Base-by-base conservation (phyloP, 2,113 vertebrate species). In the Eira barbara region DNA sequence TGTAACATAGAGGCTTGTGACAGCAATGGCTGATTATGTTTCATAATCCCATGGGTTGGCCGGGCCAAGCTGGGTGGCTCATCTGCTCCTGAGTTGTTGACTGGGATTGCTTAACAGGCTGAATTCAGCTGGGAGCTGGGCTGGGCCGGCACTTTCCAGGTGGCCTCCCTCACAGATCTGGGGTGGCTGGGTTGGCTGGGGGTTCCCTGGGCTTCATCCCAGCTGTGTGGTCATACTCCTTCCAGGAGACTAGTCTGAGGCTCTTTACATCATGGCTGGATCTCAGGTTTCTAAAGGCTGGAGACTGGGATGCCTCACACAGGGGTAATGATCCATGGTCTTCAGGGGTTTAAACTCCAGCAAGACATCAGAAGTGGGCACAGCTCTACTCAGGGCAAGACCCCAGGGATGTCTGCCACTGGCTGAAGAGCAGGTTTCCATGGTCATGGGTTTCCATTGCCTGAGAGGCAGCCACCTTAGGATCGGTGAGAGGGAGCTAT, bases 1-100 rank as follows among this genome's bases (percentile, higher is more conserved):
- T n/a, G 4, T 39, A 45, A 57, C 45, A 4, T 2, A 1, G 29
- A 52, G 9, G 65, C 57, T 57, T 39, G 9, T 21, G 25, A 71
- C 15, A 23, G 61, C 59, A 34, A 4, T 2, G 4, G 4, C 21
- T 14, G 12, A 15, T 36, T 20, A 20, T 2, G 13, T n/a, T n/a
- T 63, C 39, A 49, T 0, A 27, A 8, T 39, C 36, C 79, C 29
- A 10, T 4, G 15, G 31, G 36, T 57, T 42, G 61, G 45, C 55
- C 2, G 47, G 39, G 52, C 67, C 86, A 47, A 10, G 80, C 89
- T 2, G 10, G 67, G 52, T 0, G 12, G 49, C 36, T 93, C 85
- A 88, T 93, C 59, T 29, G 67, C 39, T 31, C 21, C 2, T 5
- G 71, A 18, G 18, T 23, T 6, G 4, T 21, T 27, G 1, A n/a